Conservation (phyloP, 1,140 invertebrate species). For the Tetramorium parvispinum region DNA sequence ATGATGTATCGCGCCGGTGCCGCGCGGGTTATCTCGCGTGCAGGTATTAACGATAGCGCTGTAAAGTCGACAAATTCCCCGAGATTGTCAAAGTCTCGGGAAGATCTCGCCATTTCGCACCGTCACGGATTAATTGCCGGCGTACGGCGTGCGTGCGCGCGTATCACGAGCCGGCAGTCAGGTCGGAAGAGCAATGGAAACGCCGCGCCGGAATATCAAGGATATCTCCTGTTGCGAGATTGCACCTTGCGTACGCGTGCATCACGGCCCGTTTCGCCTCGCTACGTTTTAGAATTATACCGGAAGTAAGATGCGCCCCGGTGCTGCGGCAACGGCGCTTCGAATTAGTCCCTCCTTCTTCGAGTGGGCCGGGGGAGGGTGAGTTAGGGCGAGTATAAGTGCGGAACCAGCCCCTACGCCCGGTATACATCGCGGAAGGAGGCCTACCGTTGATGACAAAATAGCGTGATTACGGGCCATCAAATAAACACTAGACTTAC, state of each 20-base stretch:
- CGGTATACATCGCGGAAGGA: constrained; percentile 74
- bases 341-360: constrained; percentile 75
- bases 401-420: constrained; percentile 64
- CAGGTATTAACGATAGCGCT: background rate
- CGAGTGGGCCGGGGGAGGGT: constrained; percentile 64
- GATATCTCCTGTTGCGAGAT: constrained; percentile 63
- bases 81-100: constrained; percentile 19
- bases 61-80: background rate
- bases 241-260: constrained; percentile 56
- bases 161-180: constrained; percentile 41
- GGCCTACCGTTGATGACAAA: constrained; percentile 83
- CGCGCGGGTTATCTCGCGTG: background rate
- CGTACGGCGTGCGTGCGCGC: constrained; percentile 1
- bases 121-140: constrained; percentile 7
- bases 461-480: constrained; percentile 85
- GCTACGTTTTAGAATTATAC: constrained; percentile 66
- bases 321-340: constrained; percentile 69
- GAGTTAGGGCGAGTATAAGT: constrained; percentile 73
- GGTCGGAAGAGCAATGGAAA: constrained; percentile 47
- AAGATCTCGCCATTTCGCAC: constrained; percentile 32
- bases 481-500: constrained; percentile 84
- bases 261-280: constrained; percentile 1
- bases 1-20: background rate
- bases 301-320: constrained; percentile 75
- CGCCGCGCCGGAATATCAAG: constrained; percentile 53